A percentile compares a stretch with the other conserved stretches of the same genome.
Conservation (phyloP, 2,113 vertebrate genomes). For the Pseudorhombus dupliciocellatus region DNA sequence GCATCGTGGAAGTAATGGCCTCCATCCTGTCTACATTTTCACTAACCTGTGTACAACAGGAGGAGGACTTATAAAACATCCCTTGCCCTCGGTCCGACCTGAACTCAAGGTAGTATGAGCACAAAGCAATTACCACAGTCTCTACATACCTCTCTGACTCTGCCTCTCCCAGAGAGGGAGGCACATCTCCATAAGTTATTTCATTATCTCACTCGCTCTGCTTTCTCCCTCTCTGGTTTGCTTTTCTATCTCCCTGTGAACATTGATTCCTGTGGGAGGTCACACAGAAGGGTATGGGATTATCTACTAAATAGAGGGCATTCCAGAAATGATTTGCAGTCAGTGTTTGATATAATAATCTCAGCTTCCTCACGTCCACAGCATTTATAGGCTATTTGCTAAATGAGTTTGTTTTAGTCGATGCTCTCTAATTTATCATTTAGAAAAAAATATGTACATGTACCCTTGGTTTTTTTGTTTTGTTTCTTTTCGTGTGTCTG, state of each 20-base stretch:
- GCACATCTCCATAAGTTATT: conserved; percentile 80
- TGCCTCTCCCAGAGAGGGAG: conserved; percentile 41
- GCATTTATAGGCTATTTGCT: conserved; percentile 40
- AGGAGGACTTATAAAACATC: conserved; percentile 65
- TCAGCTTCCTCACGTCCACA: conserved; percentile 31
- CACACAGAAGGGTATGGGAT: conserved; percentile 61
- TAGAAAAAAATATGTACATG: not conserved
- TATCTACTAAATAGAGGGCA: conserved; percentile 65
- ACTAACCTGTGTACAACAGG: conserved; percentile 65
- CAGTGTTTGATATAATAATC: conserved; percentile 59
- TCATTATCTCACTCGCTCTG: conserved; percentile 76
- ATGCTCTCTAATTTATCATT: conserved; percentile 18
- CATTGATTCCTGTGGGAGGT: conserved; percentile 66
- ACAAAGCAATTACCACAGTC: conserved; percentile 69
- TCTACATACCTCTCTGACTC: conserved; percentile 56
- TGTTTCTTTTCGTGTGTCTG: not conserved
- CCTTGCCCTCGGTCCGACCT: conserved; percentile 58
- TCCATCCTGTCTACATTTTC: conserved; percentile 58
- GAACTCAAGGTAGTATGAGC: conserved; percentile 55
- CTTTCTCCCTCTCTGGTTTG: conserved; percentile 63
- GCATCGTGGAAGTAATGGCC: conserved; percentile 46
- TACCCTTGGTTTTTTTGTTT: conserved; percentile 29
- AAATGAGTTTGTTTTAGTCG: conserved; percentile 44
- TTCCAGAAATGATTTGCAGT: conserved; percentile 54
- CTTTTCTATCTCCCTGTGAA: conserved; percentile 54